Base-by-base conservation (phyloP, 2,888 invertebrate species). In the Trichogramma dendrolimi region DNA sequence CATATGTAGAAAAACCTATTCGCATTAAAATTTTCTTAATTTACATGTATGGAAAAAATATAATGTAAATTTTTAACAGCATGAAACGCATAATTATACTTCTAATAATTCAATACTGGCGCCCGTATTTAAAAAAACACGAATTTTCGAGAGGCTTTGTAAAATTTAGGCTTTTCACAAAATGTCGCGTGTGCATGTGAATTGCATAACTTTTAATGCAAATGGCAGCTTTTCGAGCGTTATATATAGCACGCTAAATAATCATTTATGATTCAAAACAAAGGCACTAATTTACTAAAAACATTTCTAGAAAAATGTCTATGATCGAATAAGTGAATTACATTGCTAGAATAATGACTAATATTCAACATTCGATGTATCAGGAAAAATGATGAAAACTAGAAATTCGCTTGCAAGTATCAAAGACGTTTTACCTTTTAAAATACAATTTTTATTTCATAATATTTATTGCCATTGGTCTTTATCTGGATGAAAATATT, bases 1-100 rank as follows among this genome's bases (percentile, higher is more conserved):
- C 60, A 63, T 51, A 54, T 60, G 64, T 61, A 64, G 60, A 66
- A 64, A 67, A 64, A 67, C 64, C 48, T 60, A 64, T 65, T 59
- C 58, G 59, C 62, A 64, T 64, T 50, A 27, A 27, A 27, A 27
- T 27, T 44, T 63, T 48, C 11, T 63, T 50, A 55, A 40, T 49
- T 62, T 65, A 65, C 60, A 62, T 44, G 58, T 47, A 60, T 58
- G 60, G 49, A 63, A 61, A 60, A 65, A 65, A 47, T 65, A 61
- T 58, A 62, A 61, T 63, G 58, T 63, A 63, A 56, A 65, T 61
- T 60, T 62, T 60, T 54, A 65, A 63, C 65, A 63, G 61, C 52
- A 27, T 55, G 55, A 59, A 61, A 56, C 61, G 54, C 43, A 48
- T 63, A 63, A 58, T 58, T 56, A 27, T 27, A 27, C 27, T 27